Base-by-base conservation (phyloP, 2,797 vertebrate species). In the Pagetopsis macropterus region DNA sequence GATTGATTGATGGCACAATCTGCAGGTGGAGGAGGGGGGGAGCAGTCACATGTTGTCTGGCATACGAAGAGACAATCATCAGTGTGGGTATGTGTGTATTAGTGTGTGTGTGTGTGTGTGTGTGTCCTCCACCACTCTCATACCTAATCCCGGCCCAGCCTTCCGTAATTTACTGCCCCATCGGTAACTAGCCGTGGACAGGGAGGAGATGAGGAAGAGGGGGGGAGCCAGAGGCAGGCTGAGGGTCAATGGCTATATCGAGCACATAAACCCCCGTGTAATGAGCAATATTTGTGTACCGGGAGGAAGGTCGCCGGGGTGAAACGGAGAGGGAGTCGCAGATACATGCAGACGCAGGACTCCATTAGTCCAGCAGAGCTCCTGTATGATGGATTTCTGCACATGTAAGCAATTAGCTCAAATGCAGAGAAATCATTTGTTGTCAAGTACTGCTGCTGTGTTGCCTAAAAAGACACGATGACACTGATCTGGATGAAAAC, bases 211-310 rank as follows among this genome's bases (percentile, higher is more conserved):
- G 90, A 88, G 80, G 77, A 88, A 77, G 85, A 65, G 70, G 71
- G 59, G 72, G 73, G 84, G 75, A 86, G 87, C 73, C 78, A 85
- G 86, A 76, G 79, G 75, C 79, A 70, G 87, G 80, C 81, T 75
- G 81, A 85, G 89, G 89, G 92, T 92, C 91, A 93, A 89, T 89
- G 88, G 85, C 84, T 92, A 82, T 91, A 90, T 90, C 76, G 78
- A 92, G 91, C 87, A 92, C 81, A 93, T 93, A 94, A 92, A 93
- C 87, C 89, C 84, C 82, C 68, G 73, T 91, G 90, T 93, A 94
- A 94, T 92, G 89, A 93, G 88, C 87, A 90, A 92, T 93, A 92
- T 93, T 94, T 94, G 92, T 93, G 88, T 89, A 91, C 80, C 63
- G 76, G 86, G 82, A 88, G 78, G 87, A 90, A 92, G 88, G 91